phyloP scores from a whole-genome alignment of 2,888 invertebrate genomes.

The Tetanocera ferruginea region DNA sequence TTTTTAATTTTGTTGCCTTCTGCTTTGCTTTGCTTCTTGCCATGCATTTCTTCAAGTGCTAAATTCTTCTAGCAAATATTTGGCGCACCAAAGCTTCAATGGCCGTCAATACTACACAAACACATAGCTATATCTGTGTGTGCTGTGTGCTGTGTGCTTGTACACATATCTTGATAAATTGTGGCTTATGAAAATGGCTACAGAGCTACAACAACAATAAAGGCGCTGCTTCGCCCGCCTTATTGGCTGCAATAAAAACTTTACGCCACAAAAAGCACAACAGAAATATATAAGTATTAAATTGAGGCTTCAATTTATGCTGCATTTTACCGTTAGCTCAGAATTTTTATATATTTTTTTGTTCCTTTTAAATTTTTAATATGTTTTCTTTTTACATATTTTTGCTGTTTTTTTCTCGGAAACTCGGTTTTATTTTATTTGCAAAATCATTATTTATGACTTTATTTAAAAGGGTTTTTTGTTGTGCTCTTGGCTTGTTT shows the following conservation, averaged over 20 bases:
- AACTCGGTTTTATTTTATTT: constrained; percentile 14
- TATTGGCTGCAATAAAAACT: no score
- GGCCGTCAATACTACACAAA: no score
- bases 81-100: not conserved
- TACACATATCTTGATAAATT: no score
- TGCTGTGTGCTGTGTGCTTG: no score
- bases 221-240: no score
- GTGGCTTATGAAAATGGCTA: not conserved
- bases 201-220: not conserved
- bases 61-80: not conserved
- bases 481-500: not conserved
- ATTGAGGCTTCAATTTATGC: not conserved
- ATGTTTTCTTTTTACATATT: not conserved
- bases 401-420: not conserved
- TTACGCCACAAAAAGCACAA: not conserved
- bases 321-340: not conserved
- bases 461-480: not conserved
- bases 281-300: not conserved
- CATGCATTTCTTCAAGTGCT: not conserved
- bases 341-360: no score
- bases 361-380: not conserved
- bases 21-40: not conserved
- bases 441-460: constrained; percentile 20
- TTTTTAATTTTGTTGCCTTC: not conserved
- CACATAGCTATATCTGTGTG: no score